Evolutionary conservation across 2,797 vertebrate species (phyloP).

Genomic region (Rallus crepitans): DNA sequence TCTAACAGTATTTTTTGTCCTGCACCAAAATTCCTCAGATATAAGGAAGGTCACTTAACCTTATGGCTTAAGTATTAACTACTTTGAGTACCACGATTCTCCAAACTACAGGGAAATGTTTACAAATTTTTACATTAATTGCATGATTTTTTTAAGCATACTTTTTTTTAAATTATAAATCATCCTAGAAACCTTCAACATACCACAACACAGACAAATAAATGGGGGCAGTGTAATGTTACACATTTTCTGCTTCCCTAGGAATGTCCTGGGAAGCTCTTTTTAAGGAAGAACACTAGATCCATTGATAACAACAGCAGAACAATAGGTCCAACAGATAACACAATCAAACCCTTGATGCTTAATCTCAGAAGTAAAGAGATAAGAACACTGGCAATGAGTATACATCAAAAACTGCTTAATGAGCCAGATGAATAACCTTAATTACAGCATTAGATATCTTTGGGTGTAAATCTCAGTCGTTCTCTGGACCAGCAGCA

Average conservation of each 20-base stretch:
- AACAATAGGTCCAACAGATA: neutral
- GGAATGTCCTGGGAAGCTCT: neutral
- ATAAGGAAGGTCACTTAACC: neutral
- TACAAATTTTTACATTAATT: neutral
- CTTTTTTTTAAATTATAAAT: neutral
- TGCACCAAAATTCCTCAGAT: neutral
- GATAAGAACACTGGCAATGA: neutral
- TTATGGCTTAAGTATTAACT: neutral
- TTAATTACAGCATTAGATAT: conserved; percentile 32
- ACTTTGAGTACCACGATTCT: neutral
- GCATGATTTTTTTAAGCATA: neutral
- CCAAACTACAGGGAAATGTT: neutral
- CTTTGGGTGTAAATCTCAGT: neutral
- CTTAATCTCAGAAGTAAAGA: neutral
- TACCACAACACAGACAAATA: neutral
- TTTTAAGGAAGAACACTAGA: neutral
- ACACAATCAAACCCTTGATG: neutral
- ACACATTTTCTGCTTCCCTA: neutral
- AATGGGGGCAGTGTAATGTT: neutral
- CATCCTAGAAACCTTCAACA: neutral
- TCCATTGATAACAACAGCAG: neutral
- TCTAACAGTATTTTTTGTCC: neutral
- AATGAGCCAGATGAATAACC: conserved; percentile 27
- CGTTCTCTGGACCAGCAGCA: neutral
- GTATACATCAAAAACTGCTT: neutral